These are phyloP conservation scores for Epinephelus awoara DNA, from an alignment of 2,797 vertebrate genomes.

Conservation along the genomic window DNA sequence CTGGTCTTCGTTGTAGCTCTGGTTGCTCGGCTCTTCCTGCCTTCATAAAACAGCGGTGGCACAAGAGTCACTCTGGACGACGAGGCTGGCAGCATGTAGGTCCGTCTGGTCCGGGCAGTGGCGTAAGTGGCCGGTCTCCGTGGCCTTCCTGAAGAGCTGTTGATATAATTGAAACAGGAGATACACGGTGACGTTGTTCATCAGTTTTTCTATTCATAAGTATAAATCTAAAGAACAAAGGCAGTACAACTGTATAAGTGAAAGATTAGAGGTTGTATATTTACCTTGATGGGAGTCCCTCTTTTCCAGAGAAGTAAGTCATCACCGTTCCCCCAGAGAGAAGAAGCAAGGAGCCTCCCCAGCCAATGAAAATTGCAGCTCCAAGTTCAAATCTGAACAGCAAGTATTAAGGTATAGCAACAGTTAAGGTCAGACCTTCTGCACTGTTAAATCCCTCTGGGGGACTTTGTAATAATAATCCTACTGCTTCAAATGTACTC, in stretches of 20 bases:
- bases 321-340: constrained; percentile 89
- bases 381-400: constrained; percentile 93
- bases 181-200: too few species aligned
- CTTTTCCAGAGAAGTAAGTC: constrained; percentile 87
- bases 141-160: constrained; percentile 44
- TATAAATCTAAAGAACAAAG: not conserved
- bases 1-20: constrained; percentile 33
- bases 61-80: constrained; percentile 62
- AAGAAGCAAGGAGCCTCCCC: constrained; percentile 93
- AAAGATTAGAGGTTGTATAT: not conserved
- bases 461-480: not conserved
- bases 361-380: constrained; percentile 94
- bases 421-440: not conserved
- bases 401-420: constrained; percentile 17
- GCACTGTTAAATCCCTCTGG: not conserved
- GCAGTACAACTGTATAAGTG: not conserved
- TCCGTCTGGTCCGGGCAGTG: constrained; percentile 60
- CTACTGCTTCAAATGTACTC: constrained; percentile 49
- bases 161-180: not conserved
- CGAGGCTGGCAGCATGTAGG: constrained; percentile 67
- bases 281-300: constrained; percentile 78
- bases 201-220: too few species aligned
- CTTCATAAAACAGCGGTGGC: constrained; percentile 71
- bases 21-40: constrained; percentile 55
- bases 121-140: constrained; percentile 56